These are phyloP conservation scores for Eulemur coronatus DNA, from an alignment of 2,797 vertebrate genomes.

Conservation along the genomic window DNA sequence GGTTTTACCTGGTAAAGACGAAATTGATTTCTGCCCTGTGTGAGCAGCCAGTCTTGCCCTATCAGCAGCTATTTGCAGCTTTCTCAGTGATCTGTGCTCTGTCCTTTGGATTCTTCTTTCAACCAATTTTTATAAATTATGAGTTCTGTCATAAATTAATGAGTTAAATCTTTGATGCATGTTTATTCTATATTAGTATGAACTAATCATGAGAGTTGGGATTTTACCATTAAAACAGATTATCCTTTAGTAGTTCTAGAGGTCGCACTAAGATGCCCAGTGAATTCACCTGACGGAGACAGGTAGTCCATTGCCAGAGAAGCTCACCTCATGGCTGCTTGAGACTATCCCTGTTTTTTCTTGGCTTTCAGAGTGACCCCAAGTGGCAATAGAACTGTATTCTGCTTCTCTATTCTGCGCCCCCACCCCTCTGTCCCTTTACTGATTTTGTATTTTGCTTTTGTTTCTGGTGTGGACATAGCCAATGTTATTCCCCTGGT, in stretches of 20 bases:
- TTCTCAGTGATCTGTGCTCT: background rate
- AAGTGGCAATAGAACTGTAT: background rate
- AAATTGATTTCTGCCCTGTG: background rate
- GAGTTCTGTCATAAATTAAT: background rate
- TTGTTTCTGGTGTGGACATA: background rate
- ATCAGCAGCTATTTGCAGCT: background rate
- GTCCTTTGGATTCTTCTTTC: background rate
- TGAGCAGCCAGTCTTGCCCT: background rate
- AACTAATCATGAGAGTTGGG: background rate
- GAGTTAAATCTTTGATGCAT: background rate
- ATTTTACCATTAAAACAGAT: background rate
- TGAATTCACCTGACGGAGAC: background rate
- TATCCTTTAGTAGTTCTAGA: background rate
- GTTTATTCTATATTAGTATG: background rate
- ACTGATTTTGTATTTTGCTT: background rate
- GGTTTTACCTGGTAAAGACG: background rate
- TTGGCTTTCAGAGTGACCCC: background rate
- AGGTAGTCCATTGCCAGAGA: background rate
- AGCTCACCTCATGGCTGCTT: background rate
- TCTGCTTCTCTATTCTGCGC: background rate
- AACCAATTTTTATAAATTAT: background rate
- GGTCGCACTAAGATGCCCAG: background rate
- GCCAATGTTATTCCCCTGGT: background rate
- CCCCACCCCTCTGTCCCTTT: background rate
- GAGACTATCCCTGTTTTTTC: background rate